Evolutionary conservation across 92 coral and sea anemone species (phyloP), one percentile per base, ranked within the genome.

Genomic region (Paramuricea clavata): DNA sequence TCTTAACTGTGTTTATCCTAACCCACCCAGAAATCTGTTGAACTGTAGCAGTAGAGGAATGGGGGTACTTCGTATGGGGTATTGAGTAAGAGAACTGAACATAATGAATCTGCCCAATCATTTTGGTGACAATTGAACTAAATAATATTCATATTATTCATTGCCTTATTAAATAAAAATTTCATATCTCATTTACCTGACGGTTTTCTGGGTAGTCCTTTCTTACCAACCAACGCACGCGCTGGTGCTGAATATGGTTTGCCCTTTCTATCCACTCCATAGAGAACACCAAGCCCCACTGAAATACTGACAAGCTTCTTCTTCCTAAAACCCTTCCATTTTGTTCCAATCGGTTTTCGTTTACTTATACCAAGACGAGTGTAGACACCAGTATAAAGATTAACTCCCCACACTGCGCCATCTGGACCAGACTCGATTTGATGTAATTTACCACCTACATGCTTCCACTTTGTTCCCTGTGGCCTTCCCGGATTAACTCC

Each of bases 371-470:
- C 73, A 8, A 67, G 35, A 67, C 73, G 73, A 3, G 73, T 67
- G 43, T 30, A 67, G 11, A 67, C 41, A 10, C 43, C 43, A 8
- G 39, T 34, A n/a, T 6, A 1, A 10, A 50, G 9, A 33, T 49
- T 76, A 6, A 76, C 82, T 13, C 82, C 82, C 65, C 65, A 76
- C 7, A 76, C 82, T 6, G 67, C 67, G 32, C 82, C 82, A 32
- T 49, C 64, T 1, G 82, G 67, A 76, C 82, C 82, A 28, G 68
- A 49, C 17, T 76, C 82, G 47, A 76, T 54, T 76, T 76, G 82
- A 23, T 42, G 28, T 56, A 76, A 16, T n/a, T 76, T 76, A 9
- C 82, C 82, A 30, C 42, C 42, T 27, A 76, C 33, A 49, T 36
- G 65, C 2, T 28, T 27, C 81, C 81, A 74, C 62, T 13, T 54